These are phyloP conservation scores for Mnemiopsis leidyi DNA, from an alignment of 37 sponge, comb jelly and placozoan genomes.

Conservation along the genomic window DNA sequence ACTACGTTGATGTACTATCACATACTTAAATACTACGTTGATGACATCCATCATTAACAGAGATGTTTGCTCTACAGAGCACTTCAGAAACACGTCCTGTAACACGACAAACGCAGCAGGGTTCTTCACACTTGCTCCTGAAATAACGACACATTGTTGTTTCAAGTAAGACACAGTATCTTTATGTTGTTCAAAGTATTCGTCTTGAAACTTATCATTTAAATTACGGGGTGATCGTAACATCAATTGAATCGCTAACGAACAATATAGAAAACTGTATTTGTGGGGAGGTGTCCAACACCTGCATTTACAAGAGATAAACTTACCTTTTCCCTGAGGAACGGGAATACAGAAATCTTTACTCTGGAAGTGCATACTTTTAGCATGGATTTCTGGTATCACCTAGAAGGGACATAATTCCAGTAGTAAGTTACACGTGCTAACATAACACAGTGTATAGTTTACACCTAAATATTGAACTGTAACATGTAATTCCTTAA, in stretches of 20 bases:
- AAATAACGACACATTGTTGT: neutral
- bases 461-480: no score
- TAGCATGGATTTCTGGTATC: neutral
- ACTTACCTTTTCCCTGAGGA: conserved; percentile 7
- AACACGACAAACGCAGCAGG: neutral
- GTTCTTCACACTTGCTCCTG: conserved; percentile 47
- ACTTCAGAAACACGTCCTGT: neutral
- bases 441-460: no score
- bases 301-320: neutral
- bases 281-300: no score
- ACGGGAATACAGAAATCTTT: neutral
- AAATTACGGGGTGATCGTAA: no score
- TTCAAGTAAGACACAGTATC: no score
- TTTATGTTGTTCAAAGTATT: no score
- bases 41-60: neutral
- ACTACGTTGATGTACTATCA: no score
- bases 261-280: no score
- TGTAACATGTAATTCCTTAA: no score
- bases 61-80: neutral
- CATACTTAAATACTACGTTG: neutral
- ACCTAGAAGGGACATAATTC: neutral
- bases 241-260: no score
- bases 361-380: conserved; percentile 1
- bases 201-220: no score
- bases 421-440: neutral